A percentile compares a stretch with the other conserved stretches of the same genome.
phyloP scores from a whole-genome alignment of 1,140 invertebrate species.

The Daktulosphaira vitifoliae region DNA sequence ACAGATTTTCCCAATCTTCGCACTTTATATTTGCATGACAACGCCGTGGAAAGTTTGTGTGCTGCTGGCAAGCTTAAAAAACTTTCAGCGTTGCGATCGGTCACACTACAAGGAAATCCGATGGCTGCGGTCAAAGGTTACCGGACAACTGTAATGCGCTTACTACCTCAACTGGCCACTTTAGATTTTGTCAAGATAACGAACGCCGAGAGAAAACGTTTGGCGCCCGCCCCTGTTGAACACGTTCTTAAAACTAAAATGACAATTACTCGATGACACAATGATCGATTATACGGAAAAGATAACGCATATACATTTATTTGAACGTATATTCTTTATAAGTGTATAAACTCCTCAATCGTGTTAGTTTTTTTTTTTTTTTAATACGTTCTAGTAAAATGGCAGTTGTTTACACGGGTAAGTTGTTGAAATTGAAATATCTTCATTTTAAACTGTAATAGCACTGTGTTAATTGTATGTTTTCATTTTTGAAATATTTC shows the following conservation, averaged over 20 bases:
- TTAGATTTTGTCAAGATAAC: background rate
- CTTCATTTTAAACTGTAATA: too few relatives aligned
- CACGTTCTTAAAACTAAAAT: background rate
- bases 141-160: background rate
- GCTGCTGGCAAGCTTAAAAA: background rate
- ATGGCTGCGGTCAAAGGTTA: background rate
- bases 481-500: too few relatives aligned
- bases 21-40: conserved; percentile 7
- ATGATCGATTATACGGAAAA: too few relatives aligned
- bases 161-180: background rate
- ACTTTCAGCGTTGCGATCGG: background rate
- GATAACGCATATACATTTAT: too few relatives aligned
- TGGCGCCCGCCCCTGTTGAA: background rate
- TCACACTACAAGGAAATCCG: background rate
- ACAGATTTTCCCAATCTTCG: background rate
- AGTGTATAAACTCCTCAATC: too few relatives aligned
- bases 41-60: background rate
- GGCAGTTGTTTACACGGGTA: too few relatives aligned
- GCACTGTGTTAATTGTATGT: too few relatives aligned
- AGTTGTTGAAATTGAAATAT: too few relatives aligned
- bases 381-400: too few relatives aligned
- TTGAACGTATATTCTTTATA: too few relatives aligned
- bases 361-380: too few relatives aligned
- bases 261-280: background rate
- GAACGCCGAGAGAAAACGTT: background rate